phyloP scores from a whole-genome alignment of 1,140 invertebrate genomes.

The Drosophila dunni region DNA sequence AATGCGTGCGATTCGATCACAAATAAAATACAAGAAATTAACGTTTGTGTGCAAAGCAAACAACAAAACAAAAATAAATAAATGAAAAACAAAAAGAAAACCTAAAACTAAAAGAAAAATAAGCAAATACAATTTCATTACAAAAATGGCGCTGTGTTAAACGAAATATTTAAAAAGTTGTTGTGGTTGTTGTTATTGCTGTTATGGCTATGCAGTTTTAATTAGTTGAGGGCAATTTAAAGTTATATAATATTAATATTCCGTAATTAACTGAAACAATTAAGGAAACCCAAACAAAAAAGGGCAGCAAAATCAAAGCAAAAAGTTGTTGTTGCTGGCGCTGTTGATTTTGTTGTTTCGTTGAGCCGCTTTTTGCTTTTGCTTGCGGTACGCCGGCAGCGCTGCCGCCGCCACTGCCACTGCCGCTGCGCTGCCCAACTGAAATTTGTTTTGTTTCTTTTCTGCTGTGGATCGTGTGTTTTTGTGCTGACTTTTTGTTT shows the following conservation, averaged over 20 bases:
- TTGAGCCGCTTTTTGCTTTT: constrained; percentile 13
- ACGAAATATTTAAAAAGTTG: constrained; percentile 11
- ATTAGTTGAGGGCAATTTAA: constrained; percentile 34
- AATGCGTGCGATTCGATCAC: constrained; percentile 44
- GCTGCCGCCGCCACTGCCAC: constrained; percentile 4
- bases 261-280: constrained; percentile 38
- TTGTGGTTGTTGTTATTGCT: background rate
- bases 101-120: constrained; percentile 24
- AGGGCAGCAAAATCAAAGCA: constrained; percentile 25
- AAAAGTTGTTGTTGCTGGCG: constrained; percentile 1
- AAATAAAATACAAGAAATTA: constrained; percentile 20
- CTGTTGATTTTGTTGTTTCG: constrained; percentile 26
- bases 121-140: constrained; percentile 29
- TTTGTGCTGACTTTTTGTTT: constrained; percentile 6
- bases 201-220: constrained; percentile 8
- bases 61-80: constrained; percentile 26
- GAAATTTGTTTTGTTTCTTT: constrained; percentile 51
- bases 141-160: constrained; percentile 25
- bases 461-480: constrained; percentile 12
- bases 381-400: constrained; percentile 40
- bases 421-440: constrained; percentile 6
- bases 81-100: constrained; percentile 22
- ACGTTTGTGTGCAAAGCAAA: constrained; percentile 56
- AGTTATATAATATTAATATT: constrained; percentile 38
- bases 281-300: constrained; percentile 18